A percentile compares a stretch with the other conserved stretches of the same genome.
These are phyloP conservation scores for Drosophila kurseongensis DNA, from an alignment of 1,140 invertebrate genomes.

Conservation along the genomic window DNA sequence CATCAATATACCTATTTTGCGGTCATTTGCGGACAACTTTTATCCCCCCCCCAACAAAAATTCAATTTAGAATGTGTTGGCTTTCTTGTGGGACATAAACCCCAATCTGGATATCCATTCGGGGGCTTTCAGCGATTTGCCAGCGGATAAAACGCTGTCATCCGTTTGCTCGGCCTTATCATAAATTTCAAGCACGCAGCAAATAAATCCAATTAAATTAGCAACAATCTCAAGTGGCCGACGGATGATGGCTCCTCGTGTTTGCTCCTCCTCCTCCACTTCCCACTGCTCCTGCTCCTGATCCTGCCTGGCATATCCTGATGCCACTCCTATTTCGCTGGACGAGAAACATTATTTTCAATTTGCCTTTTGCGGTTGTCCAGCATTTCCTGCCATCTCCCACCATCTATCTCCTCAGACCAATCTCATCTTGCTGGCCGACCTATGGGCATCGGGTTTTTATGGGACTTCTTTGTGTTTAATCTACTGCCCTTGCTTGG, in stretches of 20 bases:
- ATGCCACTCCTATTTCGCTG: conserved; percentile 27
- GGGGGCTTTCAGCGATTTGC: conserved; percentile 39
- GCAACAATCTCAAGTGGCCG: conserved; percentile 61
- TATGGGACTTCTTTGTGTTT: conserved; percentile 28
- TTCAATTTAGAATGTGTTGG: conserved; percentile 27
- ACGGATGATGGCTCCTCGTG: conserved; percentile 22
- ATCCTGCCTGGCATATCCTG: conserved; percentile 3
- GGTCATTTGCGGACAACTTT: not conserved
- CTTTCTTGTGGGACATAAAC: conserved; percentile 22
- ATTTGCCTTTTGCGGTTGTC: conserved; percentile 49
- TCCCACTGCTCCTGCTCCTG: not conserved
- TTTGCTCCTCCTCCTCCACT: not conserved
- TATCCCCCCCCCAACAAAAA: conserved; percentile 11
- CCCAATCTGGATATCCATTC: conserved; percentile 41
- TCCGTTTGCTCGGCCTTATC: conserved; percentile 29
- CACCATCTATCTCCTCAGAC: conserved; percentile 6
- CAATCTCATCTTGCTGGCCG: conserved; percentile 19
- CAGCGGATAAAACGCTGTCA: conserved; percentile 22
- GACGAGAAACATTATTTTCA: conserved; percentile 49
- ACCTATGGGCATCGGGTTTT: conserved; percentile 31
- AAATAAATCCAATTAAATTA: conserved; percentile 67
- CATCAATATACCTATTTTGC: not conserved
- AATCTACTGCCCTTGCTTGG: conserved; percentile 1
- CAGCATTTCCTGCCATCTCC: conserved; percentile 1
- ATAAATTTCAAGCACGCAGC: conserved; percentile 59